Evolutionary conservation across 2,797 vertebrate species (phyloP), one percentile per base, ranked within the genome.

Genomic region (Acanthopagrus latus): DNA sequence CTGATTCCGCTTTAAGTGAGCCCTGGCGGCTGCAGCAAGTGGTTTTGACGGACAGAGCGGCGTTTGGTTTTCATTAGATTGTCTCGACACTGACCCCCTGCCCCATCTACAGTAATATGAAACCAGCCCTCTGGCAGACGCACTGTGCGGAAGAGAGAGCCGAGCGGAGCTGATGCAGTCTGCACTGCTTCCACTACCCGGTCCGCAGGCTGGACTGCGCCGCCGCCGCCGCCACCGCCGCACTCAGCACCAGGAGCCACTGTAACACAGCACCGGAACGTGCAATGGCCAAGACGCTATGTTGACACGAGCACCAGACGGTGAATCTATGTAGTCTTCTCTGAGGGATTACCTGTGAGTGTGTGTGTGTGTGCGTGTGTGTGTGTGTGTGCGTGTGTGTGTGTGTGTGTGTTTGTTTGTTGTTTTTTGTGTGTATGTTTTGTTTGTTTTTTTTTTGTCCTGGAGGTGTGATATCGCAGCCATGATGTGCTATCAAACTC

Each of bases 51-150:
- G 84, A 87, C 85, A 64, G 80, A 47, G 74, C 62, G 43, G 43
- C 82, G 87, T 92, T 91, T 92, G 92, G 85, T 93, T 91, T 87
- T 89, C 90, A 93, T 93, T 90, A 92, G 76, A 74, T 78, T 25
- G 91, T 93, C 91, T 93, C 91, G 89, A 86, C 92, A 62, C 88
- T 92, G 93, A 94, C 91, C 93, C 85, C 76, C 78, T 92, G 92
- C 88, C 92, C 93, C 76, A 78, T 80, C 85, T 64, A n/a, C 89
- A 91, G 95, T 93, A 95, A 95, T 80, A 93, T 90, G 93, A 95
- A 89, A 93, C 93, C 93, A 85, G 78, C 66, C 75, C 76, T 86
- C 88, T 92, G 91, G 91, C 91, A 88, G 77, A 55, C 90, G 85
- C 71, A 67, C 83, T 20, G 81, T 63, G 84, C 74, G 82, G 88